These are phyloP conservation scores for Ptiloglossa arizonensis DNA, from an alignment of 1,140 invertebrate species.

Conservation along the genomic window DNA sequence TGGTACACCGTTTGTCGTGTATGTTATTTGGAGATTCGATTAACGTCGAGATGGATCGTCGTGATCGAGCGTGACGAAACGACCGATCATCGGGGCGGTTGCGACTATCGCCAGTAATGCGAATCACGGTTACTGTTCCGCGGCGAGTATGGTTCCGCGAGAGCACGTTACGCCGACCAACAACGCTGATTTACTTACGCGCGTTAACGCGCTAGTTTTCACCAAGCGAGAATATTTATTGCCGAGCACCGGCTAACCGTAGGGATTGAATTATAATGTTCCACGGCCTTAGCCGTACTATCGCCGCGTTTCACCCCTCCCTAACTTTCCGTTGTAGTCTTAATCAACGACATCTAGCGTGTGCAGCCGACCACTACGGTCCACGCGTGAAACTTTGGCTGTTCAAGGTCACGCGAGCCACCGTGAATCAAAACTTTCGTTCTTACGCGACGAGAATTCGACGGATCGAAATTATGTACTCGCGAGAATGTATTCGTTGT, in stretches of 20 bases:
- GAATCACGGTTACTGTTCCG: not conserved
- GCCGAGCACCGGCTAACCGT: conserved; percentile 39
- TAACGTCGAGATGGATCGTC: not conserved
- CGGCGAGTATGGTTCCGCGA: conserved; percentile 13
- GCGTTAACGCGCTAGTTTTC: conserved; percentile 69
- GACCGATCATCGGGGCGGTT: not conserved
- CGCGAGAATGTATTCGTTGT: too few species aligned
- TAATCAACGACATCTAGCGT: not conserved
- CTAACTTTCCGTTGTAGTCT: not conserved
- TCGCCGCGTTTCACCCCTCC: not conserved
- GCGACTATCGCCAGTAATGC: not conserved
- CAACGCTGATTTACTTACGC: conserved; percentile 71
- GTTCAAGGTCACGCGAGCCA: too few species aligned
- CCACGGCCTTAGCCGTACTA: conserved; percentile 23
- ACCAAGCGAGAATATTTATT: conserved; percentile 61
- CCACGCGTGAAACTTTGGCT: too few species aligned
- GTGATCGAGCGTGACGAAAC: conserved; percentile 24
- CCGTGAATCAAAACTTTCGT: too few species aligned
- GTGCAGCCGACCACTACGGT: too few species aligned
- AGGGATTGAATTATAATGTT: conserved; percentile 61
- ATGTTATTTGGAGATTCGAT: too few species aligned
- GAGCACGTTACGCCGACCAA: conserved; percentile 62
- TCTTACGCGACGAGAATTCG: too few species aligned
- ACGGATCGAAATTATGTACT: too few species aligned
- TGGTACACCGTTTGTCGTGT: too few species aligned